Base-by-base conservation (phyloP, 2,797 vertebrate species). In the Paramormyrops hopkinsi region DNA sequence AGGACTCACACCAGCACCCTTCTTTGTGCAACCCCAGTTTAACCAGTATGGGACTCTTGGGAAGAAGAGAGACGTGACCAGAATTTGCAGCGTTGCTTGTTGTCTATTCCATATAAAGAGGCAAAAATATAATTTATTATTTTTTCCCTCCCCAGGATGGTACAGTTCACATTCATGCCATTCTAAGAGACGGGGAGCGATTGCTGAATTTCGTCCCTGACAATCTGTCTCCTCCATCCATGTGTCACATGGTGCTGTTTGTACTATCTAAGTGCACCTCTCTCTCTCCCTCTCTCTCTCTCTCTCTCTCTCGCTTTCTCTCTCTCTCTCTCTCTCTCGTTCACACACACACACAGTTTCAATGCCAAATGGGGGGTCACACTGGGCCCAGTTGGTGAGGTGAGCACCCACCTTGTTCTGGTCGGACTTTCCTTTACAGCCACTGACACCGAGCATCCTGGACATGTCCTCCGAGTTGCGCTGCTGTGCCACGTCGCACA, bases 401-500 rank as follows among this genome's bases (percentile, higher is more conserved):
- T 0, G 44, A 11, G 11, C 2, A 90, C 94, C 46, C 88, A 94
- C 95, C 94, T 91, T 93, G 88, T 59, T 76, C 89, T 86, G 89
- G 3, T 96, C 96, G 11, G 94, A 91, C 73, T 95, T 92, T 1
- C 95, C 94, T 85, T 95, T 93, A 90, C 94, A 94, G 0, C 95
- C 93, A 94, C 96, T 98, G 95, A 97, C 95, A 94, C 94, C 97
- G 96, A 99, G 99, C 95, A 99, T 99, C 96, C 97, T 98, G 92
- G 97, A 97, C 96, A 99, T 98, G 95, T 99, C 99, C 95, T 99
- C 98, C 0, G 98, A 99, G 97, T 98, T 99, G 94, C 98, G 96
- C 95, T 99, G 98, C 95, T 99, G 98, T 4, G 99, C 99, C 89
- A 99, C 98, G 90, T 99, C 99, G n/a, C 99, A 99, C 95, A 99